phyloP scores from a whole-genome alignment of 1,140 invertebrate genomes.

The Matsumurasca onukii region DNA sequence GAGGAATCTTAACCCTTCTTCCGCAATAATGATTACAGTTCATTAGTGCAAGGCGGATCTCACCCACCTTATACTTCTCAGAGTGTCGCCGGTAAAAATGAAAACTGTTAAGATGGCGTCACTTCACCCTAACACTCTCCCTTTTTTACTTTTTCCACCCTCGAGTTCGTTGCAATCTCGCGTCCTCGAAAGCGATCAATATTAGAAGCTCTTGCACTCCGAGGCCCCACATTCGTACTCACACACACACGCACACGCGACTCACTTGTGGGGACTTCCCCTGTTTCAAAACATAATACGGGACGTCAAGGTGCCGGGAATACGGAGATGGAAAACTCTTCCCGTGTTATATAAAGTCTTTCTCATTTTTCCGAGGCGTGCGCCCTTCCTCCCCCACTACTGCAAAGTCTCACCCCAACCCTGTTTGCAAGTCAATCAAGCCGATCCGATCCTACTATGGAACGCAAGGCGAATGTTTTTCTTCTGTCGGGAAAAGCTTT shows the following conservation, averaged over 20 bases:
- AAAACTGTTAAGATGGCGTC: constrained; percentile 23
- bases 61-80: neutral
- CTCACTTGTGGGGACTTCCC: constrained; percentile 6
- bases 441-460: too few species aligned
- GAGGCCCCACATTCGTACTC: constrained; percentile 15
- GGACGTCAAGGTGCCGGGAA: neutral
- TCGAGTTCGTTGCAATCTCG: too few species aligned
- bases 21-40: constrained; percentile 24
- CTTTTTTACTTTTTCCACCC: constrained; percentile 25
- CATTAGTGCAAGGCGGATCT: neutral
- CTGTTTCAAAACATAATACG: constrained; percentile 23
- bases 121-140: constrained; percentile 3
- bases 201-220: constrained; percentile 29
- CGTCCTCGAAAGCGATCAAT: constrained; percentile 29
- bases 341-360: constrained; percentile 28
- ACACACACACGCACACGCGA: constrained; percentile 7
- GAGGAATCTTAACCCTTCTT: neutral
- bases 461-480: constrained; percentile 17
- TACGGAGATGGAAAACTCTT: constrained; percentile 23
- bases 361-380: constrained; percentile 28
- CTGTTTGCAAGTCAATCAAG: constrained; percentile 32
- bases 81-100: constrained; percentile 15
- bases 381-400: neutral
- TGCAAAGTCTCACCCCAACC: too few species aligned
- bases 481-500: constrained; percentile 24